Conservation (phyloP, 2,797 vertebrate genomes). For the Poeciliopsis presidionis region DNA sequence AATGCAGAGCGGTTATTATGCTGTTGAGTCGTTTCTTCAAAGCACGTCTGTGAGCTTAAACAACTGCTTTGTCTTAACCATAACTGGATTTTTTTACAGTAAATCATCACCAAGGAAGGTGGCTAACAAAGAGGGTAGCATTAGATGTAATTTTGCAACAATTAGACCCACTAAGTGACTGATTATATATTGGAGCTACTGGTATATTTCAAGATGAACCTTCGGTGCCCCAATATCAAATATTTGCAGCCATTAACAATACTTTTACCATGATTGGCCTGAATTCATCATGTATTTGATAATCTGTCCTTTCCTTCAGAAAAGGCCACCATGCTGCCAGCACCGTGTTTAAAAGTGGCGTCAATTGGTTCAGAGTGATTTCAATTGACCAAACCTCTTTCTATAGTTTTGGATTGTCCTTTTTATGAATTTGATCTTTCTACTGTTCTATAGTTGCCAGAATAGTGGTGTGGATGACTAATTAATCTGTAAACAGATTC, state of each 20-base stretch:
- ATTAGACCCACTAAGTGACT: not conserved
- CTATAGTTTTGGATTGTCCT: not conserved
- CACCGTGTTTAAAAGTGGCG: not conserved
- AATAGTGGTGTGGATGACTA: not conserved
- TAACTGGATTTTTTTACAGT: not conserved
- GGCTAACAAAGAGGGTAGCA: not conserved
- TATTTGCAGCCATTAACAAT: not conserved
- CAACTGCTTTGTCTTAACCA: not conserved
- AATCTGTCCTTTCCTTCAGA: not conserved
- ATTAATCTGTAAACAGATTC: not conserved
- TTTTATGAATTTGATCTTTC: not conserved
- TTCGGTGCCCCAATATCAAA: not conserved
- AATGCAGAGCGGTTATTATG: not conserved
- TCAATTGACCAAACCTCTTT: not conserved
- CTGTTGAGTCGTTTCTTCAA: not conserved
- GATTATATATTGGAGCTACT: not conserved
- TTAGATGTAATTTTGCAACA: not conserved
- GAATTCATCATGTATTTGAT: not conserved
- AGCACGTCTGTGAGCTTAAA: not conserved
- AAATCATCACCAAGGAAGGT: not conserved
- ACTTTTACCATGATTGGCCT: not conserved
- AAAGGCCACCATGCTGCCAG: not conserved
- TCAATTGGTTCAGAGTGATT: not conserved
- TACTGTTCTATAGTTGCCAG: not conserved
- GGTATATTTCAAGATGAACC: not conserved